Percentiles rank a stretch among this genome's conserved stretches.
These are phyloP conservation scores for Drosophila ficusphila DNA, from an alignment of 1,140 invertebrate genomes.

Conservation along the genomic window DNA sequence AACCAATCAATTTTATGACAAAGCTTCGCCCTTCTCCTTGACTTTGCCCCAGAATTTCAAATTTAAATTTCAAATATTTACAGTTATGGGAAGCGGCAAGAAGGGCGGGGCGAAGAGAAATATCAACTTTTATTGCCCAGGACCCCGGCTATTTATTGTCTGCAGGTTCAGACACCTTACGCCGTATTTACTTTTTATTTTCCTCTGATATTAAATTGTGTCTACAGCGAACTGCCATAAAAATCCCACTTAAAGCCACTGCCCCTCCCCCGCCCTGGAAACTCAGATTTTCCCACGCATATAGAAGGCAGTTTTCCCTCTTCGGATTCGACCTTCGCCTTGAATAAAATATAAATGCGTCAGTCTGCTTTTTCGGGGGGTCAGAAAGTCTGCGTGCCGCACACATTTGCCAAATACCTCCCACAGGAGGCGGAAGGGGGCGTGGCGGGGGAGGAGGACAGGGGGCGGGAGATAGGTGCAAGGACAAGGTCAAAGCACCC, in stretches of 20 bases:
- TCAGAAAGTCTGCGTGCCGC: slow-evolving; percentile 70
- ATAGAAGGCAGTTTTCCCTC: slow-evolving; percentile 10
- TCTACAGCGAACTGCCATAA: slow-evolving; percentile 74
- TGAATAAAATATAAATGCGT: slow-evolving; percentile 76
- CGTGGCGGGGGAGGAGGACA: slow-evolving; percentile 10
- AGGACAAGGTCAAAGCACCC: slow-evolving; percentile 82
- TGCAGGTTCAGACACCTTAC: slow-evolving; percentile 71
- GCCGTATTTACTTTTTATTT: slow-evolving; percentile 37
- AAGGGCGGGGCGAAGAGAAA: slow-evolving; percentile 4
- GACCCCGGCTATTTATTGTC: slow-evolving; percentile 63
- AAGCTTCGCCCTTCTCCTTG: slow-evolving; percentile 31
- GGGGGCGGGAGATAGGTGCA: slow-evolving; percentile 26
- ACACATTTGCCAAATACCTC: slow-evolving; percentile 79
- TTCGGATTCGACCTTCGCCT: slow-evolving; percentile 56
- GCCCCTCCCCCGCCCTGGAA: neutral
- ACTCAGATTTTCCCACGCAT: slow-evolving; percentile 69
- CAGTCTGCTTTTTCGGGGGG: slow-evolving; percentile 44
- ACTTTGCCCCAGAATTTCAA: slow-evolving; percentile 37
- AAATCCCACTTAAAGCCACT: slow-evolving; percentile 71
- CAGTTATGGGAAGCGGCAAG: neutral
- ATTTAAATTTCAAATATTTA: slow-evolving; percentile 70
- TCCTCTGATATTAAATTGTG: slow-evolving; percentile 69
- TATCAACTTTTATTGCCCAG: slow-evolving; percentile 61
- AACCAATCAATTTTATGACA: slow-evolving; percentile 70
- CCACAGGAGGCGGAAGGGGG: slow-evolving; percentile 44